These are phyloP conservation scores for Megalurothrips usitatus DNA, from an alignment of 2,888 invertebrate species.

Conservation along the genomic window DNA sequence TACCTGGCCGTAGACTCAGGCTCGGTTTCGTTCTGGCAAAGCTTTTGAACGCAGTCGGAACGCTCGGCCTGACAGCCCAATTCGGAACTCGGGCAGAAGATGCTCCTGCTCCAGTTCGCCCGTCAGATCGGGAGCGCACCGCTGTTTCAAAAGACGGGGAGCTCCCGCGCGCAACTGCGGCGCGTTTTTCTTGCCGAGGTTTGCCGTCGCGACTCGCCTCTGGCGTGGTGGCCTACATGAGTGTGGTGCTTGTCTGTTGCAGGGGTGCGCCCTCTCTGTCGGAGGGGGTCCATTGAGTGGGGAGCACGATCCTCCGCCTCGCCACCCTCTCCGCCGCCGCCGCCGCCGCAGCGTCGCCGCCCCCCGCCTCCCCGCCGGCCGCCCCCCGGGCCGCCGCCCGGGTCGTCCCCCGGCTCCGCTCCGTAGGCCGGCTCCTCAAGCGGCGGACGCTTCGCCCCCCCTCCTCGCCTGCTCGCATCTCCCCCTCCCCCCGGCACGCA, in stretches of 20 bases:
- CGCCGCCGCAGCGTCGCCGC: neutral
- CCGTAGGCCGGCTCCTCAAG: neutral
- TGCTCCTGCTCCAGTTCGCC: no score
- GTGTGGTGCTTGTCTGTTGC: neutral
- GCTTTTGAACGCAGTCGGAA: no score
- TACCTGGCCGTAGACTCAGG: no score
- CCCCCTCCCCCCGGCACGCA: neutral
- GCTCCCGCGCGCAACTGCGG: no score
- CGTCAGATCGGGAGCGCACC: no score
- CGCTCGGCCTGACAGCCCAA: no score
- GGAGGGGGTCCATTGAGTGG: slow-evolving; percentile 10
- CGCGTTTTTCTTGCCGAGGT: no score
- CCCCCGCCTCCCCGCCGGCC: neutral
- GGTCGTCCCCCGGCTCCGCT: neutral
- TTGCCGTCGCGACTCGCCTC: no score
- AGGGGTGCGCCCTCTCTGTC: slow-evolving; percentile 12
- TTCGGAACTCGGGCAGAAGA: no score
- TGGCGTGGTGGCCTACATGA: no score
- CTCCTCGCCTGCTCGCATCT: neutral
- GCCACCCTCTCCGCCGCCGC: slow-evolving; percentile 21
- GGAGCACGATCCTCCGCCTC: slow-evolving; percentile 16
- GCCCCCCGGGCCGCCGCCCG: neutral
- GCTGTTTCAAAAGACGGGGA: no score
- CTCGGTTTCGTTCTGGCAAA: no score
- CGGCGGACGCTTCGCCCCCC: neutral